Evolutionary conservation across 2,888 invertebrate species (phyloP).

Genomic region (Caenorhabditis doughertyi): DNA sequence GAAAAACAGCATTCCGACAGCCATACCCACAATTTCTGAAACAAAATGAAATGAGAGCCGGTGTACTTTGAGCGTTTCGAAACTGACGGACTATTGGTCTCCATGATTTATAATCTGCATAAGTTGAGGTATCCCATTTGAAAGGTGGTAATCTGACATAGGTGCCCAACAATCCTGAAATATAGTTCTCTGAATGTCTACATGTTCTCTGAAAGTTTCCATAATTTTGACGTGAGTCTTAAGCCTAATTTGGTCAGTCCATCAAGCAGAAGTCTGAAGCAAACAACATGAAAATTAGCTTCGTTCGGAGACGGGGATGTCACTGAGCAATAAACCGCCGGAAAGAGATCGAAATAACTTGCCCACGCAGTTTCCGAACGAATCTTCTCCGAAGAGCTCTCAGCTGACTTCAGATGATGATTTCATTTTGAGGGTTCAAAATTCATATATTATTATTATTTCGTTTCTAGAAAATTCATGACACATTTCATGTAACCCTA

Average conservation of each 20-base stretch:
- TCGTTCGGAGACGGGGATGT: conserved; percentile 40
- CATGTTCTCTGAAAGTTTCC: neutral
- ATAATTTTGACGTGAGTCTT: conserved; percentile 35
- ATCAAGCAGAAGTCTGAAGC: conserved; percentile 16
- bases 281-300: conserved; percentile 53
- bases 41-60: neutral
- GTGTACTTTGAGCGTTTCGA: neutral
- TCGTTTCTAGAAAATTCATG: neutral
- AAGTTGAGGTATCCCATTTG: conserved; percentile 76
- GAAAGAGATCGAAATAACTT: conserved; percentile 32
- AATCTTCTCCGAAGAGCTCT: conserved; percentile 1
- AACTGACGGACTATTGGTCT: conserved; percentile 76
- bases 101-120: conserved; percentile 77
- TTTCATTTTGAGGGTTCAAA: conserved; percentile 28
- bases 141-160: conserved; percentile 79
- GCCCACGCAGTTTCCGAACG: conserved; percentile 43
- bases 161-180: conserved; percentile 76
- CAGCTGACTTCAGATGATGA: conserved; percentile 21
- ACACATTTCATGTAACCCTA: conserved; percentile 13
- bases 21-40: conserved; percentile 80
- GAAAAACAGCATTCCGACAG: conserved; percentile 76
- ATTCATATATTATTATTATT: neutral
- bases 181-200: neutral
- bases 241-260: conserved; percentile 20
- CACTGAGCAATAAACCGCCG: conserved; percentile 13